These are phyloP conservation scores for Molanna angustata DNA, from an alignment of 2,888 invertebrate genomes.

Conservation along the genomic window DNA sequence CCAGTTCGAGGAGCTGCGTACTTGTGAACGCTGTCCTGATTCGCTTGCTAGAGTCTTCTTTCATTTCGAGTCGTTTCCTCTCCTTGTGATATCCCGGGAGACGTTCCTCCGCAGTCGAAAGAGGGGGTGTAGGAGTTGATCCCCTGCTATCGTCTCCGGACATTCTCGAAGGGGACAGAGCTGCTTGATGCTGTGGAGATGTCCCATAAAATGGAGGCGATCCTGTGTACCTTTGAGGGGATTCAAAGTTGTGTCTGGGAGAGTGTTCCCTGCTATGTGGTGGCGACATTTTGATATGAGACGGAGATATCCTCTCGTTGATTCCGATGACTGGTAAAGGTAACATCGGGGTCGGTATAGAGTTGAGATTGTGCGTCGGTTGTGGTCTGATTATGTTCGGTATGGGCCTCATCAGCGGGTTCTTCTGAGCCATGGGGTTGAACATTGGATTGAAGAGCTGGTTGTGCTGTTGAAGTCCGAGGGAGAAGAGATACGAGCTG, in stretches of 20 bases:
- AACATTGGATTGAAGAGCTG: conserved; percentile 53
- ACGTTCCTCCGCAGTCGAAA: conserved; percentile 48
- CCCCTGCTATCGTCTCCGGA: conserved; percentile 47
- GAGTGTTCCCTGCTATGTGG: conserved; percentile 19
- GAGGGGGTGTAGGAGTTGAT: conserved; percentile 56
- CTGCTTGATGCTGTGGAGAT: conserved; percentile 32
- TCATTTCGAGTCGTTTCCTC: conserved; percentile 48
- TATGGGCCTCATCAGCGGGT: conserved; percentile 47
- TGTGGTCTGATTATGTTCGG: conserved; percentile 40
- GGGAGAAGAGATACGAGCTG: conserved; percentile 60
- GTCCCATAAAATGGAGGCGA: conserved; percentile 38
- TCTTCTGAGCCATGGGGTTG: conserved; percentile 49
- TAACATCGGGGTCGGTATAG: conserved; percentile 39
- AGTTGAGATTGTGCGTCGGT: conserved; percentile 40
- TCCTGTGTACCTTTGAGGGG: conserved; percentile 48
- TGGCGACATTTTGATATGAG: conserved; percentile 7
- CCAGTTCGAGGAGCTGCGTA: conserved; percentile 81
- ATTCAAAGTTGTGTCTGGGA: conserved; percentile 36
- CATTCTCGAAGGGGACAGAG: conserved; percentile 34
- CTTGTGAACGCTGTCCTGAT: conserved; percentile 94
- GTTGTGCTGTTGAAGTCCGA: conserved; percentile 62
- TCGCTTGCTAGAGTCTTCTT: conserved; percentile 74
- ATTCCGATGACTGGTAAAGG: conserved; percentile 26
- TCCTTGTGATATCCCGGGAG: conserved; percentile 49
- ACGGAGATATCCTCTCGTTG: conserved; percentile 20